These are phyloP conservation scores for Orthonevra nobilis DNA, from an alignment of 2,888 invertebrate genomes.

Conservation along the genomic window DNA sequence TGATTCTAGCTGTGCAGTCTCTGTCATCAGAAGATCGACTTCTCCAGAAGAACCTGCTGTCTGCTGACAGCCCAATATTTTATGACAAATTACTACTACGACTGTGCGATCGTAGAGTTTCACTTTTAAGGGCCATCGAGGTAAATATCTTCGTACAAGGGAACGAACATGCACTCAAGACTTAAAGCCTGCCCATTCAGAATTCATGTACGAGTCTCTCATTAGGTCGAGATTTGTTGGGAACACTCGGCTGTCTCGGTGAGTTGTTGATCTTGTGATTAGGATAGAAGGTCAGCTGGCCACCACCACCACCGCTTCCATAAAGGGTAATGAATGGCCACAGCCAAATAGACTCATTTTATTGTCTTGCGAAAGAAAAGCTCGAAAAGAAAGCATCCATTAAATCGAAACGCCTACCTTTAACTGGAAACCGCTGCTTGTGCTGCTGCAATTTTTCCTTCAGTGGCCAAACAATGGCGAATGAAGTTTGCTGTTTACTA, in stretches of 20 bases:
- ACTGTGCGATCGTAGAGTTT: slow-evolving; percentile 26
- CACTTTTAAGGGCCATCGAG: slow-evolving; percentile 62
- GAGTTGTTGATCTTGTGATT: slow-evolving; percentile 17
- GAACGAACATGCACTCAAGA: slow-evolving; percentile 50
- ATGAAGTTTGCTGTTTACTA: too few species aligned
- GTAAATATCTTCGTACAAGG: slow-evolving; percentile 43
- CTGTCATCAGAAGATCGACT: too few species aligned
- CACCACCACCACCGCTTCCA: slow-evolving; percentile 14
- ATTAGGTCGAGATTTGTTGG: slow-evolving; percentile 2
- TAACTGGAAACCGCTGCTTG: too few species aligned
- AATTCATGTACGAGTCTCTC: not conserved
- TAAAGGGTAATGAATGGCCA: slow-evolving; percentile 46
- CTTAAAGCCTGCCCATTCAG: slow-evolving; percentile 14
- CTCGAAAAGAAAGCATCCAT: slow-evolving; percentile 45
- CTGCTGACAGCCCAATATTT: slow-evolving; percentile 9
- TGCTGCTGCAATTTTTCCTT: too few species aligned
- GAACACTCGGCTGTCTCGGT: too few species aligned
- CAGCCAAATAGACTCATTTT: too few species aligned
- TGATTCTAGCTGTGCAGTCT: not conserved
- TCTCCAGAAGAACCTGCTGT: not conserved
- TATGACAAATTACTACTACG: slow-evolving; percentile 21
- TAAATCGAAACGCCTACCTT: too few species aligned
- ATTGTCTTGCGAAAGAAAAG: slow-evolving; percentile 1
- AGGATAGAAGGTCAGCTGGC: not conserved
- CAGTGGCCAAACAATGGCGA: not conserved